These are phyloP conservation scores for Poeciliopsis prolifica DNA, from an alignment of 2,113 vertebrate species.

Conservation along the genomic window DNA sequence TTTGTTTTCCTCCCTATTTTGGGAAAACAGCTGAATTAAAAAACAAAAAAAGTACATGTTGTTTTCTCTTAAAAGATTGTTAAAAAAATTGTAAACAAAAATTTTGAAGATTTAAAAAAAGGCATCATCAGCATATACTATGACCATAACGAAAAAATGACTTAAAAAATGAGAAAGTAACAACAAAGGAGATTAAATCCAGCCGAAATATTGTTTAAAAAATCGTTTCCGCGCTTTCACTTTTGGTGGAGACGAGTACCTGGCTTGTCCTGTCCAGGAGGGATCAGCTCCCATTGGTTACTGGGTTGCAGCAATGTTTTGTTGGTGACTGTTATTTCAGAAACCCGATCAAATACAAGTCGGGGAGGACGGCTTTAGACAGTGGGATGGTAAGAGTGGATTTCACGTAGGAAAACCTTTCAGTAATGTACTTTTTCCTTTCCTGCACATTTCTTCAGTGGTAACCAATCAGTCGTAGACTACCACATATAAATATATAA, in stretches of 20 bases:
- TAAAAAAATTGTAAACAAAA: no score
- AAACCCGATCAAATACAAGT: conserved; percentile 87
- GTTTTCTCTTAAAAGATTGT: background rate
- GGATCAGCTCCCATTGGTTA: conserved; percentile 78
- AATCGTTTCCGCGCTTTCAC: conserved; percentile 23
- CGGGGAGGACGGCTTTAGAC: conserved; percentile 89
- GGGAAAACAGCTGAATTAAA: background rate
- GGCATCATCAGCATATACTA: background rate
- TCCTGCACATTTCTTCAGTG: conserved; percentile 69
- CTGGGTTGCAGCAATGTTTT: conserved; percentile 85
- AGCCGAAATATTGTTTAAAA: background rate
- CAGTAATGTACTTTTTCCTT: conserved; percentile 83
- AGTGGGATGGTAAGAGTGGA: conserved; percentile 91
- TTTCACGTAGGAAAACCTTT: conserved; percentile 84
- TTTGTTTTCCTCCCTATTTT: background rate
- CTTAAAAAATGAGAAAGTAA: no score
- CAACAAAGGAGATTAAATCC: no score
- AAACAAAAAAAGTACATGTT: background rate
- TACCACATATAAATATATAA: conserved; percentile 20
- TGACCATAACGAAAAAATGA: background rate
- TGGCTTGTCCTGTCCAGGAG: conserved; percentile 83
- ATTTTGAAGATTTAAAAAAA: background rate
- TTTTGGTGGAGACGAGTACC: conserved; percentile 74
- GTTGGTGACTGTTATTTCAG: conserved; percentile 90
- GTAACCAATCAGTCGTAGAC: conserved; percentile 61